phyloP scores from a whole-genome alignment of 2,888 invertebrate species.

The Salpingus planirostris region DNA sequence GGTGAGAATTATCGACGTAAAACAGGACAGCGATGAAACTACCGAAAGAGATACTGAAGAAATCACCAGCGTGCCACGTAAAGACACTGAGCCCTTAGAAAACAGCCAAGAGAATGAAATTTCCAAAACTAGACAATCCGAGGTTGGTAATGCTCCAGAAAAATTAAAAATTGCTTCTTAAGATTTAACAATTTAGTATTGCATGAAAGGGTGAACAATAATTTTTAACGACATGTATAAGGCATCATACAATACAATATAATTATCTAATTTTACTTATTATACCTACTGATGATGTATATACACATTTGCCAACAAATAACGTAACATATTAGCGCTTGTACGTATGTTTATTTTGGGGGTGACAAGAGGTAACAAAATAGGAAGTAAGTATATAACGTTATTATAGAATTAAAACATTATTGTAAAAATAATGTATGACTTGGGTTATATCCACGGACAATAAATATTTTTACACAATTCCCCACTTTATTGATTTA shows the following conservation, averaged over 20 bases:
- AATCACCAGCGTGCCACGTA: conserved; percentile 10
- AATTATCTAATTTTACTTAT: not conserved
- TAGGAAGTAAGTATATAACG: no score
- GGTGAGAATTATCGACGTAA: conserved; percentile 43
- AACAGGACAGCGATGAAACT: conserved; percentile 33
- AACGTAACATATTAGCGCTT: no score
- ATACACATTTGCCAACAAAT: no score
- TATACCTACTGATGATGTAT: not conserved
- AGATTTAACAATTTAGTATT: conserved; percentile 6
- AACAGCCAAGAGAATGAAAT: conserved; percentile 34
- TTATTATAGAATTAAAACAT: no score
- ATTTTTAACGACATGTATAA: not conserved
- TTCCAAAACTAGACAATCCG: conserved; percentile 24
- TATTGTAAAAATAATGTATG: no score
- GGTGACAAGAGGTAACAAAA: no score
- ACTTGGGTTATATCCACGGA: no score
- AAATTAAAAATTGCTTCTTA: conserved; percentile 22
- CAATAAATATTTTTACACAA: no score
- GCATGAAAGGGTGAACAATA: not conserved
- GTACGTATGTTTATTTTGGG: no score
- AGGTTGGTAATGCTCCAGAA: conserved; percentile 37
- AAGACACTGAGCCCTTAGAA: conserved; percentile 30
- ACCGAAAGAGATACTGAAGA: conserved; percentile 24
- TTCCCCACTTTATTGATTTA: no score
- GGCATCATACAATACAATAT: no score